Conservation (phyloP, 2,113 vertebrate species). For the Nerophis ophidion region DNA sequence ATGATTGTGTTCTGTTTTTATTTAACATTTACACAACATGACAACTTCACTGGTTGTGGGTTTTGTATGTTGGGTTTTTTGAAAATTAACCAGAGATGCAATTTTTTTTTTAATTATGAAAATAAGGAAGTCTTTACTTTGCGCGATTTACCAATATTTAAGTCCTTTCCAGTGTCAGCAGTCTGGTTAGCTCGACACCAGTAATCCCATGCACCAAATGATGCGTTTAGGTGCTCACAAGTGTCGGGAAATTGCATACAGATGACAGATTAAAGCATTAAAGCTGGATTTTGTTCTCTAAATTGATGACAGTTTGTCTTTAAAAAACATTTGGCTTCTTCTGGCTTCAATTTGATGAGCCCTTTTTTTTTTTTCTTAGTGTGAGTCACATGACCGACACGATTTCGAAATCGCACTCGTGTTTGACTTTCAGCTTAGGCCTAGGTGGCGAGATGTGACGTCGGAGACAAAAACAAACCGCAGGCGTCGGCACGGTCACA, state of each 20-base stretch:
- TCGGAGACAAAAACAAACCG: conserved; percentile 57
- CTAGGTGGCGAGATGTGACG: conserved; percentile 59
- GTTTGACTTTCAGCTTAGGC: conserved; percentile 1
- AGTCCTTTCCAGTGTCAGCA: background rate
- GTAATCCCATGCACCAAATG: conserved; percentile 21
- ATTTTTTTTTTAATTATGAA: background rate
- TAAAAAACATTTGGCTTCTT: conserved; percentile 2
- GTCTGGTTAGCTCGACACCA: conserved; percentile 12
- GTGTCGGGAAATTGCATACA: conserved; percentile 17
- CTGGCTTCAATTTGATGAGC: background rate
- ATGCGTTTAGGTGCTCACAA: conserved; percentile 11
- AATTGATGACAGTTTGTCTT: conserved; percentile 12
- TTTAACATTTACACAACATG: no score
- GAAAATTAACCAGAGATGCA: no score
- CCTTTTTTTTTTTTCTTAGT: background rate
- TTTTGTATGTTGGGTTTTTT: background rate
- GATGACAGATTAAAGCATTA: conserved; percentile 8
- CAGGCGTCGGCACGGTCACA: conserved; percentile 45
- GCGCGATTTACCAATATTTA: conserved; percentile 1
- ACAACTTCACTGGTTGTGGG: no score
- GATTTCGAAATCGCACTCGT: background rate
- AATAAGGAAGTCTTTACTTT: background rate
- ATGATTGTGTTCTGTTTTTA: no score
- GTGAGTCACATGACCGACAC: background rate
- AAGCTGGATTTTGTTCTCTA: conserved; percentile 4